phyloP scores from a whole-genome alignment of 2,113 vertebrate species.

The Zapornia atra region DNA sequence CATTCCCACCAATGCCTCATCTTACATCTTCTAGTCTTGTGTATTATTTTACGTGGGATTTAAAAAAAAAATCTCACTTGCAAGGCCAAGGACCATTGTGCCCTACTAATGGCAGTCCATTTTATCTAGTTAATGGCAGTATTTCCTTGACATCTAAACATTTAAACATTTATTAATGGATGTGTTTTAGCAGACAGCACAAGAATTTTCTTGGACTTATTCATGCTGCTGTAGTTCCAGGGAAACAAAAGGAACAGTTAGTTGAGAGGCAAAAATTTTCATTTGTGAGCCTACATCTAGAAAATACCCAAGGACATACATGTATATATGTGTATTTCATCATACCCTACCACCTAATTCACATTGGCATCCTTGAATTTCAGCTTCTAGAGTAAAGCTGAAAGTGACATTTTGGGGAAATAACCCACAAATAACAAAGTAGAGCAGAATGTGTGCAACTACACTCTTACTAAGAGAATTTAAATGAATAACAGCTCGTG shows the following conservation, averaged over 20 bases:
- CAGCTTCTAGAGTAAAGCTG: background rate
- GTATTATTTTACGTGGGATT: background rate
- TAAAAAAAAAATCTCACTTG: background rate
- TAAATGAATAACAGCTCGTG: background rate
- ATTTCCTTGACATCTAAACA: background rate
- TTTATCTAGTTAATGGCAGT: background rate
- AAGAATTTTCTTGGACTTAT: background rate
- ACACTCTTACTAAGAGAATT: background rate
- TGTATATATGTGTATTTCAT: background rate
- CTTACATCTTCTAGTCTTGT: background rate
- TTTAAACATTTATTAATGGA: background rate
- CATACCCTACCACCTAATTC: background rate
- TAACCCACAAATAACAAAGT: background rate
- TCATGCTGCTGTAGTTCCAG: background rate
- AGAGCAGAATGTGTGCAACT: background rate
- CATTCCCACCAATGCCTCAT: background rate
- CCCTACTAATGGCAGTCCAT: background rate
- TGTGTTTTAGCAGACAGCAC: background rate
- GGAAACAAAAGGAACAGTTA: background rate
- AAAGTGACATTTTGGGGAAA: background rate
- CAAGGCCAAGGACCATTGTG: background rate
- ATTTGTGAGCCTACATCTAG: background rate
- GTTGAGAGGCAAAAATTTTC: background rate
- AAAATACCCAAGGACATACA: background rate
- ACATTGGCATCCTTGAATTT: background rate